phyloP scores from a whole-genome alignment of 2,797 vertebrate genomes.

The Coilia nasus region DNA sequence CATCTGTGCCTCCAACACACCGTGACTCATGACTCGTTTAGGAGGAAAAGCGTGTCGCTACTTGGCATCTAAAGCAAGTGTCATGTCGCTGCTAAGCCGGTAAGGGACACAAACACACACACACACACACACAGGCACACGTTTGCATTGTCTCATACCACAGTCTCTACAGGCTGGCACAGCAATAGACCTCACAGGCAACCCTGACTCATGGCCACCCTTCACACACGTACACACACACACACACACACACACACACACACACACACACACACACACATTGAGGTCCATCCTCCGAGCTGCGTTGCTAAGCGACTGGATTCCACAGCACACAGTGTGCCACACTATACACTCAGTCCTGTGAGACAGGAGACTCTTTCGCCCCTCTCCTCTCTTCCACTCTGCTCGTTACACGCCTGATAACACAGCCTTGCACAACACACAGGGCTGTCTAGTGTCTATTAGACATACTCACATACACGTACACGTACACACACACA shows the following conservation, averaged over 20 bases:
- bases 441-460: no score
- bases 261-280: neutral
- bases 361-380: no score
- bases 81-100: neutral
- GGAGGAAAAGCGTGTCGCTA: neutral
- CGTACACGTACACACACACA: neutral
- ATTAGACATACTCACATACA: no score
- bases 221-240: neutral
- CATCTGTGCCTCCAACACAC: constrained; percentile 37
- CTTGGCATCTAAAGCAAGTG: neutral
- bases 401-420: no score
- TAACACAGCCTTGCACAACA: no score
- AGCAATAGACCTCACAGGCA: neutral
- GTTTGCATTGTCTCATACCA: neutral
- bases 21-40: constrained; percentile 37
- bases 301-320: constrained; percentile 12
- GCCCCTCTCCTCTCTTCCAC: no score
- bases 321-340: constrained; percentile 1
- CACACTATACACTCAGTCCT: neutral
- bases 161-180: neutral
- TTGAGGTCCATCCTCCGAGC: neutral
- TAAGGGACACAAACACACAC: constrained; percentile 6
- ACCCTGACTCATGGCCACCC: neutral
- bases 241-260: neutral
- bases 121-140: neutral